A percentile compares a stretch with the other conserved stretches of the same genome.
These are phyloP conservation scores for Ellobius talpinus DNA, from an alignment of 2,113 vertebrate genomes.

Conservation along the genomic window DNA sequence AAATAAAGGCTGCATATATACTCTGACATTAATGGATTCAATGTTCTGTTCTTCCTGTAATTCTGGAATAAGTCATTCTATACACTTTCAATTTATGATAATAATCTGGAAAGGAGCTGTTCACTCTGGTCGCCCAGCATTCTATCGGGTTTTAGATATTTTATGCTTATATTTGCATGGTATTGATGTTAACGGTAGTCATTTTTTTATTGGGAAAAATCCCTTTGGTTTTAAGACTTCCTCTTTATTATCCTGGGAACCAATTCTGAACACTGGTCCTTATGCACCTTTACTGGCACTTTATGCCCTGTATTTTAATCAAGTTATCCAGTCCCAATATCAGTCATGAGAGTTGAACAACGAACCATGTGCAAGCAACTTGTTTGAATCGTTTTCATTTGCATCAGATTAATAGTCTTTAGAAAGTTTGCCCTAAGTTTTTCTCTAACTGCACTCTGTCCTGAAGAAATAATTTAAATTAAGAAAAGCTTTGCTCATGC, in stretches of 20 bases:
- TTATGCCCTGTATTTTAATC: background rate
- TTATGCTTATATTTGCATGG: no score
- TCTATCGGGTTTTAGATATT: background rate
- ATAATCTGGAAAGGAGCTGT: background rate
- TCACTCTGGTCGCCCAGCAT: background rate
- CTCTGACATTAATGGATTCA: background rate
- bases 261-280: background rate
- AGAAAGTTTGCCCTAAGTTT: background rate
- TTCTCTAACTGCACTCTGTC: background rate
- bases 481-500: background rate
- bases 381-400: background rate
- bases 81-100: background rate
- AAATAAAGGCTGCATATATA: background rate
- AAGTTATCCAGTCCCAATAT: background rate
- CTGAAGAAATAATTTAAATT: conserved; percentile 2
- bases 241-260: background rate
- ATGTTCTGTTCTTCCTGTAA: no score
- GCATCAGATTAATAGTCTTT: background rate
- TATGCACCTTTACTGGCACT: background rate
- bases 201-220: background rate
- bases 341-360: background rate
- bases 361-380: background rate
- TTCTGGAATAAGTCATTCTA: no score
- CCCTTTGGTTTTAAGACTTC: background rate
- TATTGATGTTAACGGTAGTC: background rate